phyloP scores from a whole-genome alignment of 2,113 vertebrate species.

The Herpetotheres cachinnans region DNA sequence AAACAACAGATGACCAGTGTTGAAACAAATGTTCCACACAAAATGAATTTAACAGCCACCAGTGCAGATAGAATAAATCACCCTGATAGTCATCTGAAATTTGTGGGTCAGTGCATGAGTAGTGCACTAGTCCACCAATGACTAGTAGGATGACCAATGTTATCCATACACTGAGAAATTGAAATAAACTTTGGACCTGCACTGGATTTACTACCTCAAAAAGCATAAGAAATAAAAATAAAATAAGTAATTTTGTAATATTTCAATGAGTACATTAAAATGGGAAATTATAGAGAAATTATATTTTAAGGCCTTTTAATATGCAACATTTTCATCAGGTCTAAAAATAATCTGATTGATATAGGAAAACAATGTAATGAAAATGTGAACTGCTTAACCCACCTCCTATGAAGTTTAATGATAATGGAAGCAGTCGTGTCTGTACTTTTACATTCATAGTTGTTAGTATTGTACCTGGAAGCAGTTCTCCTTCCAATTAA shows the following conservation, averaged over 20 bases:
- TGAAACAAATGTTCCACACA: background rate
- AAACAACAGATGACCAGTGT: background rate
- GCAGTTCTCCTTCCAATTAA: background rate
- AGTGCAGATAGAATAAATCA: background rate
- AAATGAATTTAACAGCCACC: background rate
- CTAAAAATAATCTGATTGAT: background rate
- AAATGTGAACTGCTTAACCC: background rate
- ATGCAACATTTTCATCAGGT: background rate
- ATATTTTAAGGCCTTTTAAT: background rate
- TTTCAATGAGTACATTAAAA: background rate
- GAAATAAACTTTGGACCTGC: background rate
- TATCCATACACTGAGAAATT: background rate
- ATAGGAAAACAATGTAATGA: background rate
- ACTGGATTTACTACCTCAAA: background rate
- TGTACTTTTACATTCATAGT: background rate
- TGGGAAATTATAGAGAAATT: background rate
- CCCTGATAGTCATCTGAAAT: background rate
- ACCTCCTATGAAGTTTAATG: background rate
- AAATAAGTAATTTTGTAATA: background rate
- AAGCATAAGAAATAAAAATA: background rate
- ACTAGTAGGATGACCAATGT: background rate
- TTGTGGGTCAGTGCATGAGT: background rate
- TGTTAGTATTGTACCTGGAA: background rate
- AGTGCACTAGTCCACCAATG: background rate
- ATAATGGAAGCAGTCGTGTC: background rate